A percentile compares a stretch with the other conserved stretches of the same genome.
phyloP scores from a whole-genome alignment of 2,888 invertebrate species.

The Mactromeris polynyma region DNA sequence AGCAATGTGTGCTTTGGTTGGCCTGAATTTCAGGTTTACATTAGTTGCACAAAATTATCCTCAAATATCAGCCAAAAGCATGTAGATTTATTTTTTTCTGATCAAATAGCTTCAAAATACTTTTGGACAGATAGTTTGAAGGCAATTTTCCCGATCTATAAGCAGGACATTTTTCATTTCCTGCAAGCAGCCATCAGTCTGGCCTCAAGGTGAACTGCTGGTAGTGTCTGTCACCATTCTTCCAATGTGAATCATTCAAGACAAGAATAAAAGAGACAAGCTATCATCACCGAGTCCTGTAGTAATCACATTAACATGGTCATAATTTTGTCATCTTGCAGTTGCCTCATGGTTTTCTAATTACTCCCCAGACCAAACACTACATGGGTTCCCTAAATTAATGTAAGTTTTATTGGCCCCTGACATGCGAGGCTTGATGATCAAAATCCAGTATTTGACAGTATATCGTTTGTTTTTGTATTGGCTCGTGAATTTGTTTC shows the following conservation, averaged over 20 bases:
- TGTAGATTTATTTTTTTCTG: background rate
- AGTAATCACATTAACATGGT: conserved; percentile 48
- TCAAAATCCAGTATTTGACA: background rate
- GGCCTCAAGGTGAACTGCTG: background rate
- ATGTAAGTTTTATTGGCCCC: conserved; percentile 47
- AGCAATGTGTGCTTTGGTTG: too few relatives aligned
- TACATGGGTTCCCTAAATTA: conserved; percentile 19
- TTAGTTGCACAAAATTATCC: too few relatives aligned
- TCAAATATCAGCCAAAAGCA: too few relatives aligned
- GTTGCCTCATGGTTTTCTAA: conserved; percentile 36
- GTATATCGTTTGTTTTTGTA: background rate
- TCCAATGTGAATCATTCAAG: background rate
- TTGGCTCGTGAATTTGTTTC: background rate
- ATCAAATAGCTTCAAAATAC: background rate
- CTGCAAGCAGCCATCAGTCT: background rate
- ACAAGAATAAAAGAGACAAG: background rate
- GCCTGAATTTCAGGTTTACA: too few relatives aligned
- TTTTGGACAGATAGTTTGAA: background rate
- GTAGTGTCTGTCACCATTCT: background rate
- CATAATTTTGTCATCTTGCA: conserved; percentile 46
- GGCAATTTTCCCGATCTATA: background rate
- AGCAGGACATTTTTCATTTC: background rate
- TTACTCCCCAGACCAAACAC: conserved; percentile 34
- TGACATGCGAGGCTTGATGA: conserved; percentile 35
- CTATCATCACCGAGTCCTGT: conserved; percentile 3